phyloP scores from a whole-genome alignment of 2,113 vertebrate genomes.

The Dasyprocta punctata region DNA sequence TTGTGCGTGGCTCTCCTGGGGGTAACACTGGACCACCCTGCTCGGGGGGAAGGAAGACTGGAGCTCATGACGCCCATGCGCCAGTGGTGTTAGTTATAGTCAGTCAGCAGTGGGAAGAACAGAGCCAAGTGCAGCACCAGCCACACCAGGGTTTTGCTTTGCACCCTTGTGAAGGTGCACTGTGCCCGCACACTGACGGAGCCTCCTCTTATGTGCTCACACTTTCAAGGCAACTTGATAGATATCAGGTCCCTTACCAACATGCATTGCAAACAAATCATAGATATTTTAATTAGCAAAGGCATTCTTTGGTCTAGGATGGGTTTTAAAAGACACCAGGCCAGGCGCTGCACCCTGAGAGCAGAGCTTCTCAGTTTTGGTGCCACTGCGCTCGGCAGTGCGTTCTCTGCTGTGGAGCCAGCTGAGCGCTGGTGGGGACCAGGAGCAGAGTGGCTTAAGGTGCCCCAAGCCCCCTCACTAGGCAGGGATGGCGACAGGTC shows the following conservation, averaged over 20 bases:
- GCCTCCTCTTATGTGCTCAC: not conserved
- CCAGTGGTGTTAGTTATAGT: constrained; percentile 67
- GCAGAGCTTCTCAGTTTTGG: not conserved
- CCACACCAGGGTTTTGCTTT: not conserved
- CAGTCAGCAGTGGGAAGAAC: constrained; percentile 39
- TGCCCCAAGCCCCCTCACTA: not conserved
- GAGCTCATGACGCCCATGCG: constrained; percentile 63
- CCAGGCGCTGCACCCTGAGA: not conserved
- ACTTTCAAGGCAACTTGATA: not conserved
- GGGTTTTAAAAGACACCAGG: not conserved
- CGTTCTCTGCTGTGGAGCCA: not conserved
- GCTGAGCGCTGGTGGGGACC: not conserved
- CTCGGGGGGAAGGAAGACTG: not conserved
- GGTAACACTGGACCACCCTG: not conserved
- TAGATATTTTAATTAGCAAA: not conserved
- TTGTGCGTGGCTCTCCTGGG: not conserved
- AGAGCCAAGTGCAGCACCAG: not conserved
- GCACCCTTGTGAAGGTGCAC: not conserved
- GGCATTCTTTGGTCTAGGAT: not conserved
- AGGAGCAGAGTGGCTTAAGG: not conserved
- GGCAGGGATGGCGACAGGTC: not conserved
- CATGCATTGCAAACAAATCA: constrained; percentile 10
- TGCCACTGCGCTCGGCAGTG: not conserved
- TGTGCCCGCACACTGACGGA: not conserved
- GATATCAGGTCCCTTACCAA: not conserved